Evolutionary conservation across 2,888 invertebrate genomes (phyloP).

Genomic region (Galeruca laticollis): DNA sequence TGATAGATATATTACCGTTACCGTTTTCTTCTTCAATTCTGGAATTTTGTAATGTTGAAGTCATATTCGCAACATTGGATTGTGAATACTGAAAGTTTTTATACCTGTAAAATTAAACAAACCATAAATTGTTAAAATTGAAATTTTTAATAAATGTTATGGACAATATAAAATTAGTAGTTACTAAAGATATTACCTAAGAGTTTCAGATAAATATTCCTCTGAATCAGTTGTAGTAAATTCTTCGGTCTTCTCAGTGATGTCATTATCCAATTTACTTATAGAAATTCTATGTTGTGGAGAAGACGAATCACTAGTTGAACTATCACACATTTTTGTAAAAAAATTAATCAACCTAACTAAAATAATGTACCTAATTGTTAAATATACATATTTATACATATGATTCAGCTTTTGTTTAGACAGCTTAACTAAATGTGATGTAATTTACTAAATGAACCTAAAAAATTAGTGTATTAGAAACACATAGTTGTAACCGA

Average conservation of each 20-base stretch:
- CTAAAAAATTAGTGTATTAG: neutral
- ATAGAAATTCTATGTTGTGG: conserved; percentile 12
- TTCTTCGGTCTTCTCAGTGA: conserved; percentile 59
- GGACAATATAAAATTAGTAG: neutral
- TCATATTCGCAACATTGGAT: conserved; percentile 59
- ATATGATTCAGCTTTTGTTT: neutral
- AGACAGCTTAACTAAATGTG: conserved; percentile 1
- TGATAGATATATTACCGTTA: conserved; percentile 39
- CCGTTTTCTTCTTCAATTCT: conserved; percentile 56
- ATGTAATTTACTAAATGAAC: conserved; percentile 5
- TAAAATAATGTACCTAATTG: neutral
- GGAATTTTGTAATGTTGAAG: conserved; percentile 57
- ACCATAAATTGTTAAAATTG: no score
- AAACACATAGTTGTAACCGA: neutral
- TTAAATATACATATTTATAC: neutral
- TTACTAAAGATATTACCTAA: conserved; percentile 55
- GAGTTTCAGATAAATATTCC: conserved; percentile 62
- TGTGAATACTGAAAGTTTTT: conserved; percentile 59
- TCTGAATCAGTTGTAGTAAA: conserved; percentile 63
- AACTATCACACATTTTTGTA: conserved; percentile 41
- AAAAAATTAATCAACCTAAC: conserved; percentile 10
- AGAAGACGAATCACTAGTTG: conserved; percentile 22
- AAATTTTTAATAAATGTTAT: neutral
- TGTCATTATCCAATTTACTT: conserved; percentile 1
- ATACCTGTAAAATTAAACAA: conserved; percentile 54